These are phyloP conservation scores for Auanema sp. DNA, from an alignment of 2,888 invertebrate species.

Conservation along the genomic window DNA sequence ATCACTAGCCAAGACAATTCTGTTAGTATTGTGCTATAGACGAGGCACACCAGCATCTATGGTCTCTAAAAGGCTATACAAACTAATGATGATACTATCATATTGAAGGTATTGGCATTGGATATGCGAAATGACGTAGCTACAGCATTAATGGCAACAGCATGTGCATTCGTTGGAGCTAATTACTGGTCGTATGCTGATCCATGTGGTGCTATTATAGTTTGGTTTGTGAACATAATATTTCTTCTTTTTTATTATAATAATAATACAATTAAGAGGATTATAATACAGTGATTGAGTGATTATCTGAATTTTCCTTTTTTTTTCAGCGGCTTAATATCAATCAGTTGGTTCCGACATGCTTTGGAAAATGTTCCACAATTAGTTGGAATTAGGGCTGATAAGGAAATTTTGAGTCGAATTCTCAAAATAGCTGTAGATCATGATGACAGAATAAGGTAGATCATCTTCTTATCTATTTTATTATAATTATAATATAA, in stretches of 20 bases:
- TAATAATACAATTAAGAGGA: background rate
- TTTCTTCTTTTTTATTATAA: slow-evolving; percentile 1
- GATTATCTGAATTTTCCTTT: background rate
- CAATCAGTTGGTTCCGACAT: slow-evolving; percentile 59
- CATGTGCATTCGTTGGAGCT: slow-evolving; percentile 66
- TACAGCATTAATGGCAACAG: slow-evolving; percentile 66
- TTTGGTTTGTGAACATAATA: slow-evolving; percentile 45
- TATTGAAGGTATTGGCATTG: slow-evolving; percentile 62
- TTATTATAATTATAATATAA: too few species aligned
- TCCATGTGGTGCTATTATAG: slow-evolving; percentile 67
- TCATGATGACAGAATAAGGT: slow-evolving; percentile 60
- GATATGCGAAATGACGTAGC: slow-evolving; percentile 69
- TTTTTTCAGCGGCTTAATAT: slow-evolving; percentile 55
- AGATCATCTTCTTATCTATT: background rate
- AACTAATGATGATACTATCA: slow-evolving; percentile 6
- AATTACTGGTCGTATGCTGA: slow-evolving; percentile 66
- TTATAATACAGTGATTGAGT: background rate
- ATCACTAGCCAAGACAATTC: slow-evolving; percentile 48
- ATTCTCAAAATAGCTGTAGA: slow-evolving; percentile 58
- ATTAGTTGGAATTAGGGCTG: slow-evolving; percentile 57
- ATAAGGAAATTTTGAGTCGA: slow-evolving; percentile 51
- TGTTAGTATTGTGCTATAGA: slow-evolving; percentile 54
- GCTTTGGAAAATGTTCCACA: slow-evolving; percentile 58
- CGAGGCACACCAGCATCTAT: slow-evolving; percentile 44
- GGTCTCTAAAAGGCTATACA: slow-evolving; percentile 11